Evolutionary conservation across 2,888 invertebrate genomes (phyloP), one percentile per base, ranked within the genome.

Genomic region (Orthosia cruda): DNA sequence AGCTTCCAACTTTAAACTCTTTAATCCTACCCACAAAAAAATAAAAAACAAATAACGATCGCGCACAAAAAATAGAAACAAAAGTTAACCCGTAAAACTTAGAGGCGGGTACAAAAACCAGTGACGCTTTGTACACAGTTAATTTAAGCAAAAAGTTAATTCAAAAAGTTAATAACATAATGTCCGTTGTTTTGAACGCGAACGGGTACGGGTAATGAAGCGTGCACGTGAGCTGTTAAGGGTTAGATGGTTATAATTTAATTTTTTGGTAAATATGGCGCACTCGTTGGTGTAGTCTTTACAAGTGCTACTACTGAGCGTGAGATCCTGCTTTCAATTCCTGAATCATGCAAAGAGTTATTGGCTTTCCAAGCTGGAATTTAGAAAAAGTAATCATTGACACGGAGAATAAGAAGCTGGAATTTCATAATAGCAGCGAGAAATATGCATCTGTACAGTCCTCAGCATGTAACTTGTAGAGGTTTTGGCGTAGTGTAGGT

Each of bases 131-230:
- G 70, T 75, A 76, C 72, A 64, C 72, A 79, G 77, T 76, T 83
- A 83, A 87, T 85, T 82, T 82, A 71, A 76, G 75, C 82, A 84
- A 88, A 87, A 88, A 86, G 86, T 78, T 80, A 84, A 87, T 84
- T 81, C 70, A 77, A 85, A 87, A 88, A 88, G 84, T 88, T 88
- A 83, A 88, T 84, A 85, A 84, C 83, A 64, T 78, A 86, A 83
- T 83, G 81, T 74, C 79, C 68, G 78, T 74, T 84, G 85, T 86
- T 84, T 74, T 80, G 76, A 83, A 80, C 78, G 66, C 63, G 52
- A 77, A 77, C 86, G 86, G 73, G 80, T 78, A 79, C 59, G 83
- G 85, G 79, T 88, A 88, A 88, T 85, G 87, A 83, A 84, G 80
- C 86, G 77, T 74, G 77, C 65, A 80, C 80, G 82, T 85, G 73